These are phyloP conservation scores for Coreius guichenoti DNA, from an alignment of 2,797 vertebrate species.

Conservation along the genomic window DNA sequence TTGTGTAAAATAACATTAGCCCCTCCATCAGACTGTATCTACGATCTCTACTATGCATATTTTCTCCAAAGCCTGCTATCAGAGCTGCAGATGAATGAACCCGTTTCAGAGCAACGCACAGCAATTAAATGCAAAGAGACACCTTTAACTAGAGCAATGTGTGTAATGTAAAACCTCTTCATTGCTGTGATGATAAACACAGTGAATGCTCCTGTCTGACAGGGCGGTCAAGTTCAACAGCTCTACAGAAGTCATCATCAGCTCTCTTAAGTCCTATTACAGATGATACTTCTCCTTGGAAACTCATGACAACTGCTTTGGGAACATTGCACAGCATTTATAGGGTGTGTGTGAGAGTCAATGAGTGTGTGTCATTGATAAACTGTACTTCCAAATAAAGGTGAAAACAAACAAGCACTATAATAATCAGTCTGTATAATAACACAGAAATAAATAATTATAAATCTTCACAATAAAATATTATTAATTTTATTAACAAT, in stretches of 20 bases:
- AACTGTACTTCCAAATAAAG: background rate
- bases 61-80: background rate
- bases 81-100: background rate
- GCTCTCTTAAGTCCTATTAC: background rate
- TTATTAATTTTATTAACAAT: background rate
- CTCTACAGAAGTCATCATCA: background rate
- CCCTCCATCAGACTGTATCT: background rate
- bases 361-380: background rate
- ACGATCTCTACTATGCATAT: background rate
- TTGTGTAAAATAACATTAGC: background rate
- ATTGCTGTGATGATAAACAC: constrained; percentile 12
- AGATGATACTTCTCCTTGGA: background rate
- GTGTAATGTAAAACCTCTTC: constrained; percentile 31
- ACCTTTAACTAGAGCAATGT: background rate
- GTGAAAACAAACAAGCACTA: background rate
- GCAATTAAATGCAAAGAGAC: constrained; percentile 11
- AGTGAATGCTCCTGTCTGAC: constrained; percentile 18
- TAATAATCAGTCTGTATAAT: background rate
- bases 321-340: background rate
- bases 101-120: background rate
- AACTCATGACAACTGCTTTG: constrained; percentile 15
- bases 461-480: background rate
- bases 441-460: background rate
- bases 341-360: background rate
- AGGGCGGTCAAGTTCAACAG: constrained; percentile 12